Conservation (phyloP, 1,140 invertebrate species). For the Drosophila oshimai region DNA sequence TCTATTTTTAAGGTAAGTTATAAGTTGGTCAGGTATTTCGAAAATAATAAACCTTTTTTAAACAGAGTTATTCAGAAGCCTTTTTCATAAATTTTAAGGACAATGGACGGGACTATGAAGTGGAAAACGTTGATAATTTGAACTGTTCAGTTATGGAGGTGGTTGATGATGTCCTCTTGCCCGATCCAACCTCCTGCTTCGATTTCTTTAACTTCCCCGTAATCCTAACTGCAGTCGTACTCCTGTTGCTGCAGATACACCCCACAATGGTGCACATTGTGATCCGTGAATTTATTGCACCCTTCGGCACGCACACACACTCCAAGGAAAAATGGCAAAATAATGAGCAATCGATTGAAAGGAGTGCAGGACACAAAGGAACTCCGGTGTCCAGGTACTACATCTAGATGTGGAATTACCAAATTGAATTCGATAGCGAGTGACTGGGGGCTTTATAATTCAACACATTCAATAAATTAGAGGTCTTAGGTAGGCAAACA, state of each 20-base stretch:
- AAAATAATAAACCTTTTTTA: too few species aligned
- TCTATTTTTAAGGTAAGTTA: too few species aligned
- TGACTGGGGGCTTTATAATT: slow-evolving; percentile 8
- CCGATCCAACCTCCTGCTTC: not conserved
- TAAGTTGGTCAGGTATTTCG: too few species aligned
- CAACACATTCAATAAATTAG: slow-evolving; percentile 42
- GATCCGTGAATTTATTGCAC: slow-evolving; percentile 32
- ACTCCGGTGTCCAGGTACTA: slow-evolving; percentile 47
- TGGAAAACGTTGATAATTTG: not conserved
- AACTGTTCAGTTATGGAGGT: not conserved
- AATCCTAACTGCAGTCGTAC: not conserved
- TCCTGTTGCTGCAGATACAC: slow-evolving; percentile 5
- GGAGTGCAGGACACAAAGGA: slow-evolving; percentile 44
- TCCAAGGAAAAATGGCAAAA: slow-evolving; percentile 60
- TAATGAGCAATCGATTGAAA: slow-evolving; percentile 70
- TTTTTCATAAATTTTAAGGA: too few species aligned
- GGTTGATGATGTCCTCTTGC: not conserved
- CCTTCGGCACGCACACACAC: slow-evolving; percentile 57
- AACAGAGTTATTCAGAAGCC: too few species aligned
- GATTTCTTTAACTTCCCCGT: not conserved
- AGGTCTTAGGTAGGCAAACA: slow-evolving; percentile 8
- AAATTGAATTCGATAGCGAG: slow-evolving; percentile 30
- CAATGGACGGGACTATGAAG: not conserved
- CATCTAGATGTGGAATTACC: slow-evolving; percentile 13
- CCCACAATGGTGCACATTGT: slow-evolving; percentile 46